phyloP scores from a whole-genome alignment of 2,797 vertebrate species.

The Nannoperca australis region DNA sequence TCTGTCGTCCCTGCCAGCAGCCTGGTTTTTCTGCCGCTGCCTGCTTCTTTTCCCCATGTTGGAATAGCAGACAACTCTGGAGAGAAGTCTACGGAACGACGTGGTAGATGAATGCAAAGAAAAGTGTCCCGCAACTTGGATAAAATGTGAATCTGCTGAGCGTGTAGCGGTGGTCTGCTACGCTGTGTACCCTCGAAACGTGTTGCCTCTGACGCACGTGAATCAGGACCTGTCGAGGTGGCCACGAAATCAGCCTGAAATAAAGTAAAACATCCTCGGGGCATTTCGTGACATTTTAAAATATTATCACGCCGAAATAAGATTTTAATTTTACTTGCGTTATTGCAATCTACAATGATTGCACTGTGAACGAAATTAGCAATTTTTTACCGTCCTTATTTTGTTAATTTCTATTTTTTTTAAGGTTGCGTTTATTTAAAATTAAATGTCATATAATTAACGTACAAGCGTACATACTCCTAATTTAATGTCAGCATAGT shows the following conservation, averaged over 20 bases:
- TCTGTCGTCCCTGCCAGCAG: slow-evolving; percentile 77
- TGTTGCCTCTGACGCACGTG: slow-evolving; percentile 75
- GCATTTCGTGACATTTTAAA: not conserved
- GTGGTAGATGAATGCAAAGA: not conserved
- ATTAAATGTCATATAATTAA: not conserved
- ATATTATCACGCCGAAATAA: not conserved
- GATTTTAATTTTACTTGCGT: too few species aligned
- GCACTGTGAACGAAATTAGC: not conserved
- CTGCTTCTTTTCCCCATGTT: slow-evolving; percentile 86
- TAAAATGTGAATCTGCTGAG: not conserved
- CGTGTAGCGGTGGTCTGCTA: not conserved
- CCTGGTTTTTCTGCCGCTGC: slow-evolving; percentile 81
- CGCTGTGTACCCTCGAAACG: slow-evolving; percentile 44
- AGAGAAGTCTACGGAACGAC: slow-evolving; percentile 60
- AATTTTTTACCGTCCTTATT: not conserved
- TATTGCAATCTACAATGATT: too few species aligned
- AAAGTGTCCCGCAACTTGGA: not conserved
- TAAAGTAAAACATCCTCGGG: not conserved
- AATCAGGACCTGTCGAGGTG: slow-evolving; percentile 75
- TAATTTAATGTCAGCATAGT: not conserved
- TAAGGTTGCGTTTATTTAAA: not conserved
- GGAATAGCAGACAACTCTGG: slow-evolving; percentile 56
- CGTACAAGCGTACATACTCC: not conserved
- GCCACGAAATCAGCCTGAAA: slow-evolving; percentile 70
- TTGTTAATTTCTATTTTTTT: too few species aligned